Evolutionary conservation across 2,113 vertebrate genomes (phyloP).

Genomic region (Chaetura pelagica): DNA sequence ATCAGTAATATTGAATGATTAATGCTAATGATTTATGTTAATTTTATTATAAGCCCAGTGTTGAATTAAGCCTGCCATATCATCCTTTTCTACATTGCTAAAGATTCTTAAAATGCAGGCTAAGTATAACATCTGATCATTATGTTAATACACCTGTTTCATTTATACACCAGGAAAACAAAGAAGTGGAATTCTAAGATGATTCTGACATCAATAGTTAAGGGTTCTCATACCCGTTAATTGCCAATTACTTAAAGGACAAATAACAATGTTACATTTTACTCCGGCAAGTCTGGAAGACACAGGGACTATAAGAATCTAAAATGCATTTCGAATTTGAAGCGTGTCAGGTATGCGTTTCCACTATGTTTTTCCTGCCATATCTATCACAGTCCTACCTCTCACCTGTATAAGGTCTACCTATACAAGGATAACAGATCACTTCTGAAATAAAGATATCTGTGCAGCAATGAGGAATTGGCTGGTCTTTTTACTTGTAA

Average conservation of each 20-base stretch:
- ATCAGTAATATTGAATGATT: conserved; percentile 80
- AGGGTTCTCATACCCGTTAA: neutral
- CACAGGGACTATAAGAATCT: neutral
- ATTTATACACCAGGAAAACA: conserved; percentile 20
- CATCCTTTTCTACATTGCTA: conserved; percentile 65
- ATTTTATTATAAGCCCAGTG: conserved; percentile 81
- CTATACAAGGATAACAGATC: neutral
- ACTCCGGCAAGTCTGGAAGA: neutral
- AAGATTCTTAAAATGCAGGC: conserved; percentile 74
- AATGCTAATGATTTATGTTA: conserved; percentile 84
- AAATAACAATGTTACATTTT: neutral
- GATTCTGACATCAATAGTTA: neutral
- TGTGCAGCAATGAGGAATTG: neutral
- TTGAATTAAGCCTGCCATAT: conserved; percentile 80
- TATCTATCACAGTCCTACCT: neutral
- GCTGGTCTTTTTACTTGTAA: neutral
- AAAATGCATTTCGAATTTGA: neutral
- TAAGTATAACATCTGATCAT: conserved; percentile 72
- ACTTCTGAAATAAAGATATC: neutral
- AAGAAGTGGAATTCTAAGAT: conserved; percentile 19
- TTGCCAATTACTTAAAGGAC: neutral
- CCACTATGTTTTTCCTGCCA: neutral
- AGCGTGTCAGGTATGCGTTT: neutral
- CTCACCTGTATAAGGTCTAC: neutral
- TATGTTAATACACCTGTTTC: conserved; percentile 66